These are phyloP conservation scores for Ginglymostoma cirratum DNA, from an alignment of 2,113 vertebrate species.

Conservation along the genomic window DNA sequence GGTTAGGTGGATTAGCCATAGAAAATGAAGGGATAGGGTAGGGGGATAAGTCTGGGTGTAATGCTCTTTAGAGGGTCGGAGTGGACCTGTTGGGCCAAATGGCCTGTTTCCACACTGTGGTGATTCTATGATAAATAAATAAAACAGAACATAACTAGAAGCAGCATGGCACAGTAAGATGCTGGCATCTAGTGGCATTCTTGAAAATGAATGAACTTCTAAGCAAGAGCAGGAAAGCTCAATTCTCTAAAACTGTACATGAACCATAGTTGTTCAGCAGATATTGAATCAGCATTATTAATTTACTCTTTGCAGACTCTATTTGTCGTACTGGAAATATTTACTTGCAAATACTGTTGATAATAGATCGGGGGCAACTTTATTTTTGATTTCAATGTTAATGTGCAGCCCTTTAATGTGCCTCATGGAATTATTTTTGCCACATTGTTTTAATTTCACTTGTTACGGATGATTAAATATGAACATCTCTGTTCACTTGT, in stretches of 20 bases:
- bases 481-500: neutral
- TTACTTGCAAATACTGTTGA: neutral
- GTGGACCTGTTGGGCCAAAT: no score
- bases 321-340: neutral
- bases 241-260: no score
- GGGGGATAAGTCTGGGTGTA: no score
- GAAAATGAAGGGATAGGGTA: no score
- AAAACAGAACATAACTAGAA: neutral
- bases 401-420: neutral
- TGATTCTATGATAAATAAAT: no score
- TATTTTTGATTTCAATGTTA: neutral
- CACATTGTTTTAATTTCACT: neutral
- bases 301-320: neutral
- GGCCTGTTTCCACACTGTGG: no score
- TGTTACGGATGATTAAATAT: neutral
- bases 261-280: neutral
- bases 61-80: no score
- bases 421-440: neutral
- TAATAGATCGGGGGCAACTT: neutral
- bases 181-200: conserved; percentile 21
- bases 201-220: neutral
- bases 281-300: neutral
- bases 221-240: neutral
- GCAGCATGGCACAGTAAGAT: neutral
- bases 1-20: no score